Evolutionary conservation across 2,888 invertebrate species (phyloP).

Genomic region (Galerucella nymphaeae): DNA sequence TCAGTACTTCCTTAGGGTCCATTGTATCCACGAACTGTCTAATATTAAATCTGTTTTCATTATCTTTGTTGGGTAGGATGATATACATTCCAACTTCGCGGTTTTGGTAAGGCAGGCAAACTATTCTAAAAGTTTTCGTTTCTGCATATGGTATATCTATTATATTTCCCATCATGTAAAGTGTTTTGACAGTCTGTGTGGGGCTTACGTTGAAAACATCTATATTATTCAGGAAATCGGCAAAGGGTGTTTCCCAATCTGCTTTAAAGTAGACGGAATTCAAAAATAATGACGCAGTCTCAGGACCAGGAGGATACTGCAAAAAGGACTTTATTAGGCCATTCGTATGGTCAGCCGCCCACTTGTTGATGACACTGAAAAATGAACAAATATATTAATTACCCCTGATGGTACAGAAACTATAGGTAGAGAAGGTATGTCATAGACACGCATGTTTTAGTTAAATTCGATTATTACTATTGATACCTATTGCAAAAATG

Average conservation of each 20-base stretch:
- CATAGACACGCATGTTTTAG: too few relatives aligned
- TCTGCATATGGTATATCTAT: slow-evolving; percentile 59
- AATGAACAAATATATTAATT: slow-evolving; percentile 25
- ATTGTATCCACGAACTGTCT: slow-evolving; percentile 52
- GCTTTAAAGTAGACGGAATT: slow-evolving; percentile 66
- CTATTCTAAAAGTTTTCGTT: slow-evolving; percentile 59
- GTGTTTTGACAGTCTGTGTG: slow-evolving; percentile 49
- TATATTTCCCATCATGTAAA: slow-evolving; percentile 58
- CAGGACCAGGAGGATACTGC: slow-evolving; percentile 54
- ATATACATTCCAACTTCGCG: slow-evolving; percentile 65
- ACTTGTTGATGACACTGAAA: slow-evolving; percentile 56
- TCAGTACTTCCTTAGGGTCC: slow-evolving; percentile 51
- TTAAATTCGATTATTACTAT: too few relatives aligned
- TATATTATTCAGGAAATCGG: slow-evolving; percentile 57
- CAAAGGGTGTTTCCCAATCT: slow-evolving; percentile 65
- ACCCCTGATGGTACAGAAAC: neutral
- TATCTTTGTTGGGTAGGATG: slow-evolving; percentile 61
- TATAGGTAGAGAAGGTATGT: neutral
- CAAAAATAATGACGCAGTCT: slow-evolving; percentile 61
- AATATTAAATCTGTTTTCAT: slow-evolving; percentile 55
- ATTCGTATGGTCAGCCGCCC: slow-evolving; percentile 59
- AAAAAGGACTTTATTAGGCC: slow-evolving; percentile 62
- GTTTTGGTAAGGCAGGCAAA: slow-evolving; percentile 65
- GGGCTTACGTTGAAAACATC: slow-evolving; percentile 54
- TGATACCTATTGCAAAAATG: too few relatives aligned